Conservation (phyloP, 2,113 vertebrate genomes). For the Tretioscincus oriximinensis region DNA sequence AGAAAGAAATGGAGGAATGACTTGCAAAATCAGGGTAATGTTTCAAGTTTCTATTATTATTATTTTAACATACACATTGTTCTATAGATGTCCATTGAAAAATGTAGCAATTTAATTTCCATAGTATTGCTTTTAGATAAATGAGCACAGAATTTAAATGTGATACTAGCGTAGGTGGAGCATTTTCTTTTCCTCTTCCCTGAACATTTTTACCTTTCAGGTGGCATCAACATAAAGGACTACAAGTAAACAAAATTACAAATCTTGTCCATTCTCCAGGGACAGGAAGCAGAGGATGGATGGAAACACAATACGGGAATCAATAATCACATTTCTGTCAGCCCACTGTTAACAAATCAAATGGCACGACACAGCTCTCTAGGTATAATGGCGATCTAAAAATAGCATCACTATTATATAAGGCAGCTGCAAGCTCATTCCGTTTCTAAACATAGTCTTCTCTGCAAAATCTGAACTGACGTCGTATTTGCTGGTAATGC, state of each 20-base stretch:
- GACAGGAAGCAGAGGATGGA: constrained; percentile 19
- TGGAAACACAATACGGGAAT: constrained; percentile 31
- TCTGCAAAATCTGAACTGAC: constrained; percentile 70
- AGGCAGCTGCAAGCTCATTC: constrained; percentile 73
- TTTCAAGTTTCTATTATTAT: background rate
- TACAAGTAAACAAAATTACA: constrained; percentile 57
- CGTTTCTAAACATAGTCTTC: constrained; percentile 75
- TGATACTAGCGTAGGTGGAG: constrained; percentile 10
- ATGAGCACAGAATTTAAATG: background rate
- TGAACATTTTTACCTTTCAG: constrained; percentile 43
- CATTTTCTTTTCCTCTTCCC: constrained; percentile 29
- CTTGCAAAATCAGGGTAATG: background rate
- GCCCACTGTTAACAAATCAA: constrained; percentile 63
- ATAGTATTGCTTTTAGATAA: background rate
- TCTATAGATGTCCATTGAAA: background rate
- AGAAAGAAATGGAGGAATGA: constrained; percentile 31
- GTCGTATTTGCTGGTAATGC: constrained; percentile 62
- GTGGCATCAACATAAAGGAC: constrained; percentile 48
- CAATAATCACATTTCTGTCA: constrained; percentile 59
- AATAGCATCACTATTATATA: constrained; percentile 75
- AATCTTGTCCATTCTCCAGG: constrained; percentile 41
- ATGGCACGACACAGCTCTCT: constrained; percentile 63
- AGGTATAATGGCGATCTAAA: constrained; percentile 75
- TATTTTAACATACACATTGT: background rate
- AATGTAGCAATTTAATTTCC: background rate